A percentile compares a stretch with the other conserved stretches of the same genome.
Conservation (phyloP, 2,113 vertebrate genomes). For the Apistogramma diplotaenia region DNA sequence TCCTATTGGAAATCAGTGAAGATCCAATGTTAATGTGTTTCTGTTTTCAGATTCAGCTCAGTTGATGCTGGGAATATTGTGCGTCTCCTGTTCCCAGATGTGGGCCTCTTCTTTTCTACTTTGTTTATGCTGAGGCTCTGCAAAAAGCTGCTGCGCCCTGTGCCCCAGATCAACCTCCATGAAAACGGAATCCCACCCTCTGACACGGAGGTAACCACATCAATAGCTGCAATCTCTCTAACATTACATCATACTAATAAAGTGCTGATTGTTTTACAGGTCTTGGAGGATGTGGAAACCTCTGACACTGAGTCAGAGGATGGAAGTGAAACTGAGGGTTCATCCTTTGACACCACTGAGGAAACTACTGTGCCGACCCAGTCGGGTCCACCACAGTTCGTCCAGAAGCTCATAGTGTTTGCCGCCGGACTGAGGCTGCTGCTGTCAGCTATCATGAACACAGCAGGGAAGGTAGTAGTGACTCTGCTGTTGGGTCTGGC, state of each 20-base stretch:
- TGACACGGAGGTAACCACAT: constrained; percentile 57
- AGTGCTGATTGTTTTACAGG: neutral
- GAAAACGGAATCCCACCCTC: constrained; percentile 56
- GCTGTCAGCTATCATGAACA: constrained; percentile 72
- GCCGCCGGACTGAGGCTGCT: constrained; percentile 69
- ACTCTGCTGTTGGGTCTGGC: constrained; percentile 79
- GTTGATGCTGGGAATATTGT: constrained; percentile 68
- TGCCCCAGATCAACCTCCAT: constrained; percentile 38
- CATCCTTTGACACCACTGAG: constrained; percentile 66
- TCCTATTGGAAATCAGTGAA: neutral
- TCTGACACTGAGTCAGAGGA: constrained; percentile 73
- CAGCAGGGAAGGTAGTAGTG: constrained; percentile 77
- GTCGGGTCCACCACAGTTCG: constrained; percentile 61
- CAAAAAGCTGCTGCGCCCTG: constrained; percentile 54
- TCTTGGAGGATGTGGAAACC: constrained; percentile 60
- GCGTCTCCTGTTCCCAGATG: constrained; percentile 74
- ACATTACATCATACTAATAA: neutral
- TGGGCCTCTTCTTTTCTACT: constrained; percentile 61
- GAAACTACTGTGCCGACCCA: constrained; percentile 29
- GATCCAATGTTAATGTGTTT: neutral
- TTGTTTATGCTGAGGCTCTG: constrained; percentile 66
- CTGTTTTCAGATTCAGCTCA: constrained; percentile 73
- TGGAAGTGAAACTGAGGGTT: constrained; percentile 64
- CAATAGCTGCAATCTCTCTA: neutral
- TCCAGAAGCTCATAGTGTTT: constrained; percentile 77